These are phyloP conservation scores for Ceratina australensis DNA, from an alignment of 1,140 invertebrate genomes.

Conservation along the genomic window DNA sequence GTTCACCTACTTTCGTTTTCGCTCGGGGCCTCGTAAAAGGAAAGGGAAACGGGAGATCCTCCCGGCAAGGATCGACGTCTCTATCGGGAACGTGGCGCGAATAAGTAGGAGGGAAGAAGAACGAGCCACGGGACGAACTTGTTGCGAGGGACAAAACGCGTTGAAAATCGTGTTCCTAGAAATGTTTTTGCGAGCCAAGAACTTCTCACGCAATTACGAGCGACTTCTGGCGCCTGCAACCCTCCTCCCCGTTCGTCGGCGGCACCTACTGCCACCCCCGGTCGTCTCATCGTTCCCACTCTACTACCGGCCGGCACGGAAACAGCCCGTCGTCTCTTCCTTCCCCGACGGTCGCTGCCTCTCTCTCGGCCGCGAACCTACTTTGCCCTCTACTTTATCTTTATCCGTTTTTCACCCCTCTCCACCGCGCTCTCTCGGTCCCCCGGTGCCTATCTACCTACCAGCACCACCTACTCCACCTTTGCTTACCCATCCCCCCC, in stretches of 20 bases:
- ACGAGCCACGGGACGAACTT: neutral
- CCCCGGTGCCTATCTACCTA: conserved; percentile 31
- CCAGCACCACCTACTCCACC: no score
- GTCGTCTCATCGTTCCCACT: no score
- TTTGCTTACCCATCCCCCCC: conserved; percentile 40
- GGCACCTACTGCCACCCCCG: neutral
- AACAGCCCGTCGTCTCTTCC: neutral
- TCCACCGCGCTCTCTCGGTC: no score
- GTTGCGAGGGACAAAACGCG: conserved; percentile 13
- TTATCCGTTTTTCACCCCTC: conserved; percentile 61
- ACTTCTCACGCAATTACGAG: conserved; percentile 73
- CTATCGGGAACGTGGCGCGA: neutral
- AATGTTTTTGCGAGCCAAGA: conserved; percentile 69
- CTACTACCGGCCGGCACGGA: no score
- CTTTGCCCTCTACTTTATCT: conserved; percentile 66
- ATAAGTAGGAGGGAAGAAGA: no score
- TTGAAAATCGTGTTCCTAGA: conserved; percentile 46
- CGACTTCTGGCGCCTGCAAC: conserved; percentile 68
- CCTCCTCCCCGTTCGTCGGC: conserved; percentile 10
- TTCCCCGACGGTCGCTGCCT: neutral
- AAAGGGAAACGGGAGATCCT: neutral
- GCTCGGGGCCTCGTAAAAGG: neutral
- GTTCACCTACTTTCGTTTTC: neutral
- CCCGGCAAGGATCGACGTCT: neutral
- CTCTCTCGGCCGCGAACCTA: conserved; percentile 56